Evolutionary conservation across 2,113 vertebrate genomes (phyloP).

Genomic region (Odocoileus hemionus): DNA sequence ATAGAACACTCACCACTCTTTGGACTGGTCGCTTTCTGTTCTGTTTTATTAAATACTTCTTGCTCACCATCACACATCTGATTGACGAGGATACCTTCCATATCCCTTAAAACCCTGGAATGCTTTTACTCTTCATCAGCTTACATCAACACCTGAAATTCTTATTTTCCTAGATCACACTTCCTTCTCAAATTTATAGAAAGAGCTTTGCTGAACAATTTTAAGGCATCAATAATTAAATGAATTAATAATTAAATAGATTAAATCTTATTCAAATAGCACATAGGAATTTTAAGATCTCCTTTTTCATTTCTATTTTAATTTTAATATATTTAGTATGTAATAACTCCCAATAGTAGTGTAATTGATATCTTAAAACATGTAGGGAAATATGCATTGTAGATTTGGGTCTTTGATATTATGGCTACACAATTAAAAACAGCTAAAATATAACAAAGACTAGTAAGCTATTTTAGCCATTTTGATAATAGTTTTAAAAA

Average conservation of each 20-base stretch:
- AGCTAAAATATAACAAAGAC: not conserved
- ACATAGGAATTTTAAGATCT: constrained; percentile 8
- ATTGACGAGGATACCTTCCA: not conserved
- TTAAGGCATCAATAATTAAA: constrained; percentile 17
- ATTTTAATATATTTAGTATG: not conserved
- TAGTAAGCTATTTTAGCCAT: not conserved
- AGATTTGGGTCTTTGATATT: not conserved
- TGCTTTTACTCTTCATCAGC: not conserved
- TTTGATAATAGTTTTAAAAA: not conserved
- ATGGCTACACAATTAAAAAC: not conserved
- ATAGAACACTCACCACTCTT: not conserved
- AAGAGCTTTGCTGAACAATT: constrained; percentile 9
- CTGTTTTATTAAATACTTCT: not conserved
- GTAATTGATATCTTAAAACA: not conserved
- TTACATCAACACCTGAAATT: not conserved
- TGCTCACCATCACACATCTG: not conserved
- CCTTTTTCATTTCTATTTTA: constrained; percentile 23
- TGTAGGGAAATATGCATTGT: not conserved
- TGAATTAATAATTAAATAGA: constrained; percentile 30
- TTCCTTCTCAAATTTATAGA: not conserved
- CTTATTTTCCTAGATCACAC: not conserved
- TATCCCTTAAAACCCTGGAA: not conserved
- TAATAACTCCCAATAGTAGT: not conserved
- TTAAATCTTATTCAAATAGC: constrained; percentile 7
- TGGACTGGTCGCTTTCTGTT: not conserved